These are phyloP conservation scores for Gallinago media DNA, from an alignment of 2,113 vertebrate species.

Conservation along the genomic window DNA sequence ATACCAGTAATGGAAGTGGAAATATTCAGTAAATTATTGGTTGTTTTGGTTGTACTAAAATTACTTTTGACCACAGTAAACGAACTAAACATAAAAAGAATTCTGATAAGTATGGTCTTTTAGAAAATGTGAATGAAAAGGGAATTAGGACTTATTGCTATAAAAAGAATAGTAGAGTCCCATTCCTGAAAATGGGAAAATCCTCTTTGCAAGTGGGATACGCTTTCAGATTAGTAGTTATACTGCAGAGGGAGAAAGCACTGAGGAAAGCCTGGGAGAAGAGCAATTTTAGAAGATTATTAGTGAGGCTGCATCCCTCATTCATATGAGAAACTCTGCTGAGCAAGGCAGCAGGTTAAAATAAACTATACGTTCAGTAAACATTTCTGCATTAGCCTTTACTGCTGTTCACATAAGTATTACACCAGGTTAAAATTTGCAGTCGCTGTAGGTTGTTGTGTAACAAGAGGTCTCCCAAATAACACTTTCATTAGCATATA, in stretches of 20 bases:
- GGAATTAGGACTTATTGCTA: background rate
- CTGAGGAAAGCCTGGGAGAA: background rate
- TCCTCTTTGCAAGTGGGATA: background rate
- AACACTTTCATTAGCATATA: background rate
- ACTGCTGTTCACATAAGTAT: accelerated
- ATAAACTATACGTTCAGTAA: background rate
- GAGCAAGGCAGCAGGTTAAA: background rate
- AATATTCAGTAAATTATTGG: background rate
- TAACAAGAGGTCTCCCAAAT: background rate
- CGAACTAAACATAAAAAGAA: background rate
- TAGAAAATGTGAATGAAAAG: background rate
- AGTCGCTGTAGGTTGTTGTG: background rate
- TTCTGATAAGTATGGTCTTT: background rate
- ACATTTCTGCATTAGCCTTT: background rate
- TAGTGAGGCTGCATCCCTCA: background rate
- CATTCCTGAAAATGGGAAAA: background rate
- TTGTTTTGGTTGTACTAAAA: background rate
- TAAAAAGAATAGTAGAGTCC: background rate
- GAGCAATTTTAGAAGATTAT: background rate
- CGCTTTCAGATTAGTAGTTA: background rate
- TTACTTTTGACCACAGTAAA: background rate
- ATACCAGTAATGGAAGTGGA: background rate
- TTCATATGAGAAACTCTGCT: background rate
- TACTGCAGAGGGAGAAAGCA: background rate
- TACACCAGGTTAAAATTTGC: background rate